phyloP scores from a whole-genome alignment of 1,140 invertebrate species.

The Lysiphlebus fabarum region DNA sequence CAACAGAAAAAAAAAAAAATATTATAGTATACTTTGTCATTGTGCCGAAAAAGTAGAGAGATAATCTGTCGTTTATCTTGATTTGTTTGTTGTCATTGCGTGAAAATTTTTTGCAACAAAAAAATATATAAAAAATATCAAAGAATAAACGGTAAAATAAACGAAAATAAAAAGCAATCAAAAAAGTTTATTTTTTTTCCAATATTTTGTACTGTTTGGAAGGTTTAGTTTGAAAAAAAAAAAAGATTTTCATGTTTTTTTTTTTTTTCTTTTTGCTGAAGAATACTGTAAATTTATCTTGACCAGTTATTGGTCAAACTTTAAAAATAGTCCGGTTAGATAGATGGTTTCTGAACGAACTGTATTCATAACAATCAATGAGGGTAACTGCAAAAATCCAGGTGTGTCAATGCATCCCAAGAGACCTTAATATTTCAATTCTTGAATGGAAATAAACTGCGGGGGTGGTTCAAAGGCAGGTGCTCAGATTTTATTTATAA shows the following conservation, averaged over 20 bases:
- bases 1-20: conserved; percentile 27
- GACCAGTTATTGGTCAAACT: too few relatives aligned
- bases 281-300: too few relatives aligned
- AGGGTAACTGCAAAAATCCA: conserved; percentile 34
- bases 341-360: neutral
- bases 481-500: conserved; percentile 23
- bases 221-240: too few relatives aligned
- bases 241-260: too few relatives aligned
- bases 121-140: too few relatives aligned
- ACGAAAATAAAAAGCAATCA: too few relatives aligned
- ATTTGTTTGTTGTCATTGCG: conserved; percentile 17
- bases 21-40: conserved; percentile 30
- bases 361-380: conserved; percentile 6
- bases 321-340: neutral
- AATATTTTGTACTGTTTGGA: too few relatives aligned
- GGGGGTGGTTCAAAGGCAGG: conserved; percentile 37
- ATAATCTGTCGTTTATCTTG: conserved; percentile 12
- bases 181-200: too few relatives aligned
- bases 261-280: too few relatives aligned
- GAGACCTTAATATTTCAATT: conserved; percentile 44
- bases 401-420: conserved; percentile 33
- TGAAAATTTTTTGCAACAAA: too few relatives aligned
- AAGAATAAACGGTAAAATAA: too few relatives aligned
- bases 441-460: conserved; percentile 36
- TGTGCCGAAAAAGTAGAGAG: conserved; percentile 13